Base-by-base conservation (phyloP, 1,140 invertebrate genomes). In the Caenorhabditis brenneri region DNA sequence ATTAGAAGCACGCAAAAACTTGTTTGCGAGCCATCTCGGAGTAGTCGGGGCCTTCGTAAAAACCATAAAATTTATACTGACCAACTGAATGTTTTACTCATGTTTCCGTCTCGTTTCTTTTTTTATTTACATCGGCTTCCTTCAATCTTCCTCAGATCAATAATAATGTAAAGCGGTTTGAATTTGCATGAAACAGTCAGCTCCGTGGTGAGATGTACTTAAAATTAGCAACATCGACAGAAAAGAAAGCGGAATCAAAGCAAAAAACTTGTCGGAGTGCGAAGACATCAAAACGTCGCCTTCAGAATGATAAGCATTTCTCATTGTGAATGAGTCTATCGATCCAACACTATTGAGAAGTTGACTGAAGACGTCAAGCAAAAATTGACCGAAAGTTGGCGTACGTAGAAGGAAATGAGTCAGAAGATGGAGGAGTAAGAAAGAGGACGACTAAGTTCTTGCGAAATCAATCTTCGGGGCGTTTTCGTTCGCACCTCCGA, bases 381-480 rank as follows among this genome's bases (percentile, higher is more conserved):
- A 74, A 74, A 74, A 42, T 74, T 74, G 36, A 74, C 65, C 65
- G 65, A 33, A 74, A 74, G 36, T 24, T 42, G 36, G 36, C 36
- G 65, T 65, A 29, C 53, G 53, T 24, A 74, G 36, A 36, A 74
- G 29, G 31, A 33, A 36, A 74, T 74, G 65, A 74, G 36, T 74
- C 65, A 74, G 36, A 42, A 46, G 33, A 74, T 42, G 6, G 36
- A 24, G 65, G 29, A 74, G 65, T 27, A 74, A 19, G n/a, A 31
- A 31, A 74, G 65, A 31, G 10, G n/a, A 42, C 36, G 22, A 42
- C 19, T 29, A 74, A 74, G 36, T 74, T 74, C 65, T 74, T 74
- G 36, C 65, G 65, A 74, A 74, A 74, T 74, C 65, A 74, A 74
- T 74, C 65, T 74, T 74, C 65, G 65, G 16, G 36, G 65, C 22